phyloP scores from a whole-genome alignment of 2,888 invertebrate species.

The Beris morrisii region DNA sequence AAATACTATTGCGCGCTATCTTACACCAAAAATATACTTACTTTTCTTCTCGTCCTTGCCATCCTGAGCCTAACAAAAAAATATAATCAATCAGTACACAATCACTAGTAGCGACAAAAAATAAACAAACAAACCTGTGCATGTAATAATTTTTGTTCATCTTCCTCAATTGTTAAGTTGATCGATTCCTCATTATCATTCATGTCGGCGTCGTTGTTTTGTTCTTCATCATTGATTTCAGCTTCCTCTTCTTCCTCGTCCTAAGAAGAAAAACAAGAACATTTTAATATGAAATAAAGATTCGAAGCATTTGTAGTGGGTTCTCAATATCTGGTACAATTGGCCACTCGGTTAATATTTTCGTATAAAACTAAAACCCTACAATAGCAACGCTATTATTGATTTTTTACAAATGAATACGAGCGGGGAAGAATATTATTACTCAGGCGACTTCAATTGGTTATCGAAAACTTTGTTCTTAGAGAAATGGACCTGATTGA shows the following conservation, averaged over 20 bases:
- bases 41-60: constrained; percentile 63
- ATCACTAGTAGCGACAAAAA: neutral
- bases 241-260: constrained; percentile 40
- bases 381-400: too few relatives aligned
- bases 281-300: too few relatives aligned
- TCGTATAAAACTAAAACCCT: too few relatives aligned
- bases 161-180: constrained; percentile 78
- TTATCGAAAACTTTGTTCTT: too few relatives aligned
- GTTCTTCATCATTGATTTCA: constrained; percentile 40
- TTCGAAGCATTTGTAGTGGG: too few relatives aligned
- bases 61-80: constrained; percentile 54
- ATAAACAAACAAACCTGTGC: constrained; percentile 65
- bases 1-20: neutral
- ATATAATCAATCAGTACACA: neutral
- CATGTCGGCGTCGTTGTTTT: constrained; percentile 46
- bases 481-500: too few relatives aligned
- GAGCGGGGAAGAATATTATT: too few relatives aligned
- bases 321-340: too few relatives aligned
- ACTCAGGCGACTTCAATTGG: too few relatives aligned
- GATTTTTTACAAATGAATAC: too few relatives aligned
- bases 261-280: constrained; percentile 24
- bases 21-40: constrained; percentile 51
- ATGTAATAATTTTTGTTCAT: constrained; percentile 73
- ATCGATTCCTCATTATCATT: constrained; percentile 77
- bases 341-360: too few relatives aligned